Evolutionary conservation across 2,797 vertebrate species (phyloP), one percentile per base, ranked within the genome.

Genomic region (Protosalanx chinensis): DNA sequence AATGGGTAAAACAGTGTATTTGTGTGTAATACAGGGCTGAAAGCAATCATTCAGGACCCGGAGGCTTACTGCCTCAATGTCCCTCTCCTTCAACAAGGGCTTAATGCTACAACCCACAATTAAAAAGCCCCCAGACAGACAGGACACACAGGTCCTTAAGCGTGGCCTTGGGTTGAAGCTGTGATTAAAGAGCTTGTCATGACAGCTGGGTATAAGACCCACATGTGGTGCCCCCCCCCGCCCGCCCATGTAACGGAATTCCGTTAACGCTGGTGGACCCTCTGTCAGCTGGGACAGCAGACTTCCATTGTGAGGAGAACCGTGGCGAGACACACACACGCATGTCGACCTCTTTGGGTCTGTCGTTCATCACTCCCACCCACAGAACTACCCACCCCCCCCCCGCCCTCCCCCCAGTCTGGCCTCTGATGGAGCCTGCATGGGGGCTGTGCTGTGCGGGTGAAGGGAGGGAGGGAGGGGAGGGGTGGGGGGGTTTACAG

Each of bases 181-280:
- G 74, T 78, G 84, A 82, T 80, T 78, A 84, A 79, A 79, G 33
- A 62, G 74, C 74, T 74, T 71, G 76, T 72, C 66, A 75, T 62
- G 76, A 76, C 88, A 89, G 88, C 87, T 90, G 86, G 79, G 69
- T 71, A 27, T 27, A 27, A 74, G 23, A 5, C 18, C 51, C n/a
- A 70, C 0, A 1, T 0, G 16, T 30, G 70, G 70, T 73, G 20
- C 32, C 61, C 13, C 32, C 69, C 27, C 63, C 58, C 53, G 49
- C 76, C 13, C 53, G 18, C 46, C 27, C 29, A 0, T 30, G 68
- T 4, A 3, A 53, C 60, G 84, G 82, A 81, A 83, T 88, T 61
- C 75, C 67, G 23, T 27, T 0, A 69, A 73, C 1, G 70, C 80
- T 27, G 84, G 84, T 79, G 82, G 86, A 78, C 29, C 6, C 74